Base-by-base conservation (phyloP, 2,797 vertebrate species). In the Epinephelus awoara region DNA sequence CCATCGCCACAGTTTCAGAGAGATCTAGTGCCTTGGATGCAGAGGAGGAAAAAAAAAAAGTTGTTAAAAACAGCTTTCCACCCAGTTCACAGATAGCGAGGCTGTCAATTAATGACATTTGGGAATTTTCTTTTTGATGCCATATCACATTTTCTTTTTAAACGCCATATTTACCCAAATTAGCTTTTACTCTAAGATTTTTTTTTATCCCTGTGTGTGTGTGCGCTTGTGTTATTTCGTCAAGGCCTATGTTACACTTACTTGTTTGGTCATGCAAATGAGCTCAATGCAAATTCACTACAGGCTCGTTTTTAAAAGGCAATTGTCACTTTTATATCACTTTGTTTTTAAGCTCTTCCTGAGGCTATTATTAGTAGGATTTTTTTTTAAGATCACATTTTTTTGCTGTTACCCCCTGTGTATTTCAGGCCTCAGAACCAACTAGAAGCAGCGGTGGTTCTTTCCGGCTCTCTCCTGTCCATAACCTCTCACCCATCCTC, bases 1-100 rank as follows among this genome's bases (percentile, higher is more conserved):
- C 87, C 85, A 87, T 81, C 79, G 86, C 86, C 88, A 86, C 91
- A 89, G 88, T 96, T 96, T 91, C 95, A 97, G 96, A 98, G 94
- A 96, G 96, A 95, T 96, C 94, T 96, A 98, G 97, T 98, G 97
- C 97, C 97, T 98, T 99, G 97, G 96, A 97, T 95, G 95, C 96
- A 96, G 96, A 97, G 34, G 34, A 34, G 34, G 93, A 96, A 95
- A 54, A 34, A 29, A 29, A 34, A 34, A 68, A 69, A 96, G 94
- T 95, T 95, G 92, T 94, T 96, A 95, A 95, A 96, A 96, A 96
- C 96, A 95, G 96, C 96, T 95, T 97, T 97, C 93, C 96, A 97
- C 85, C 95, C 96, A 84, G 94, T 97, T 95, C 95, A 96, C 91
- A 97, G 96, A 95, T 92, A 96, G 96, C 95, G 96, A 97, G 96